phyloP scores from a whole-genome alignment of 2,888 invertebrate genomes.

The Noctua fimbriata region DNA sequence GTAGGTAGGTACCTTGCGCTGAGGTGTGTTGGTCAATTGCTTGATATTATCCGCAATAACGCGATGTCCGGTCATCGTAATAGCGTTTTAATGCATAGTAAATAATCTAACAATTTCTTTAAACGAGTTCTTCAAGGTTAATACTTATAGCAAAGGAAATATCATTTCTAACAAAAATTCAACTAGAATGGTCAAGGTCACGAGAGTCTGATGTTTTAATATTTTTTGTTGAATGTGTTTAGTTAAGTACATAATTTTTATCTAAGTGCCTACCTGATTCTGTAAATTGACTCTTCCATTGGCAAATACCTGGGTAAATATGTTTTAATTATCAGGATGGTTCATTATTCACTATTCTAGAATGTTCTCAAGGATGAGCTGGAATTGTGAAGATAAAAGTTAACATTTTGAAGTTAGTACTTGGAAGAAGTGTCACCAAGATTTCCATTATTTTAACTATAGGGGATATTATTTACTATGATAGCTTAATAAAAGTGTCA shows the following conservation, averaged over 20 bases:
- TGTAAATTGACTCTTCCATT: not conserved
- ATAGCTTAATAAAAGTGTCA: not conserved
- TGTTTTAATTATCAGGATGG: not conserved
- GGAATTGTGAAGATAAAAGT: not conserved
- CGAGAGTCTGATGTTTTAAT: slow-evolving; percentile 6
- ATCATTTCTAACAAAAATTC: slow-evolving; percentile 10
- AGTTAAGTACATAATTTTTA: not conserved
- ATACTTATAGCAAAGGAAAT: slow-evolving; percentile 11
- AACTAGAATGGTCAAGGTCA: slow-evolving; percentile 34
- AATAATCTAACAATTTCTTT: slow-evolving; percentile 8
- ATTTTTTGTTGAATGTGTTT: slow-evolving; percentile 2
- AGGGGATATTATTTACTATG: no score
- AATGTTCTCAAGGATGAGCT: not conserved
- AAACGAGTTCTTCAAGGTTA: slow-evolving; percentile 25
- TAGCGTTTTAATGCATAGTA: slow-evolving; percentile 23
- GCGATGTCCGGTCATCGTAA: not conserved
- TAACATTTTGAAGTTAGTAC: not conserved
- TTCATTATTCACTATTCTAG: not conserved
- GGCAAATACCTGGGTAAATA: not conserved
- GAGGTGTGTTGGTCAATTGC: slow-evolving; percentile 13
- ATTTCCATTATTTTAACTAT: not conserved
- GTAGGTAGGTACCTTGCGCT: not conserved
- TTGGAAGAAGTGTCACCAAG: not conserved
- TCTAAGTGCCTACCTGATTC: slow-evolving; percentile 12
- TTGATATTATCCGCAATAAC: slow-evolving; percentile 3